A percentile compares a stretch with the other conserved stretches of the same genome.
phyloP scores from a whole-genome alignment of 2,888 invertebrate genomes.

The Lutraria lutraria region DNA sequence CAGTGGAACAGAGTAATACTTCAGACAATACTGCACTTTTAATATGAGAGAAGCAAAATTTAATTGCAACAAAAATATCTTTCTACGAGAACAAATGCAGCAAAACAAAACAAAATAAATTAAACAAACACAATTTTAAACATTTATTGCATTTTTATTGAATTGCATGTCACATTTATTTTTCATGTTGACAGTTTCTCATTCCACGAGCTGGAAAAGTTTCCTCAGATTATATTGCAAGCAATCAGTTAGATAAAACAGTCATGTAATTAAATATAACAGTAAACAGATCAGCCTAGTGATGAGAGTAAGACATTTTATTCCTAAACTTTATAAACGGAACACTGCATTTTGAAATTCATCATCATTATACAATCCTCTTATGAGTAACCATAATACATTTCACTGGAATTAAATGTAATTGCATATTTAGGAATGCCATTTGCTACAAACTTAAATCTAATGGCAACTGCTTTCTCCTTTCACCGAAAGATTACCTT shows the following conservation, averaged over 20 bases:
- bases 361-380: neutral
- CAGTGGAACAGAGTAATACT: too few relatives aligned
- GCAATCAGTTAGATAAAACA: neutral
- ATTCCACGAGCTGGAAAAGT: neutral
- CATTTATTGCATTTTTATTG: too few relatives aligned
- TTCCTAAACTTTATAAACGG: neutral
- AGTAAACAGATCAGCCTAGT: too few relatives aligned
- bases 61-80: too few relatives aligned
- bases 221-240: neutral
- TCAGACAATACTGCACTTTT: too few relatives aligned
- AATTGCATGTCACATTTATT: neutral
- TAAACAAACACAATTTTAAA: too few relatives aligned
- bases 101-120: too few relatives aligned
- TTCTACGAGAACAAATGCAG: too few relatives aligned
- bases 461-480: neutral
- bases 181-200: neutral
- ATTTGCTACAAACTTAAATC: neutral
- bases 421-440: neutral
- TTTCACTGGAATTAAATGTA: neutral
- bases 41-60: too few relatives aligned
- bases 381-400: neutral
- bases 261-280: too few relatives aligned
- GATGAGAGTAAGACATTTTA: neutral
- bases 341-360: neutral
- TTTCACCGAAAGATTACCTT: neutral